Conservation (phyloP, 2,797 vertebrate species). For the Characodon lateralis region DNA sequence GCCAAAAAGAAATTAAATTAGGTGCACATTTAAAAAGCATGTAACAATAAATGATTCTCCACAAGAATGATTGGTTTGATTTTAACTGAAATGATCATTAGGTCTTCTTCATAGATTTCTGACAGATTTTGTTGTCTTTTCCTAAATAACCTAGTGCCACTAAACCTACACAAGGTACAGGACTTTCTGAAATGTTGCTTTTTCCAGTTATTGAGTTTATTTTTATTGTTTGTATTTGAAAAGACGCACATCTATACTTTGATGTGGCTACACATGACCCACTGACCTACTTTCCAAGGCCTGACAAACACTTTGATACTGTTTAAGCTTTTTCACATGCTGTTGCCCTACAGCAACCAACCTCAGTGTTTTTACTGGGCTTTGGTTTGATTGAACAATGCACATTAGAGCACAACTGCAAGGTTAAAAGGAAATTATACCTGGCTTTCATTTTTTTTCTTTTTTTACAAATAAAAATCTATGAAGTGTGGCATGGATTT, state of each 20-base stretch:
- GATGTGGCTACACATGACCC: constrained; percentile 9
- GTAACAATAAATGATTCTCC: constrained; percentile 6
- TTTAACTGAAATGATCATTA: constrained; percentile 4
- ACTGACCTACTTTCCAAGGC: background rate
- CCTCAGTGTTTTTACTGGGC: background rate
- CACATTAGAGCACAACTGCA: background rate
- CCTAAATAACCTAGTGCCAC: background rate
- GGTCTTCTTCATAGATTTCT: background rate
- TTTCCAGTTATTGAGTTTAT: background rate
- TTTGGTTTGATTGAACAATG: background rate
- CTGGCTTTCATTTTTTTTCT: background rate
- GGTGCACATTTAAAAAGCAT: constrained; percentile 14
- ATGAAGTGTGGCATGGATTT: background rate
- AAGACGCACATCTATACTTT: background rate
- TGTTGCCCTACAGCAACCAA: background rate
- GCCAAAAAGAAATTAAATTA: constrained; percentile 24
- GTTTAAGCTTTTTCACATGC: background rate
- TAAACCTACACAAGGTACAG: background rate
- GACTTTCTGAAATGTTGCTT: background rate
- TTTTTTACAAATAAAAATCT: background rate
- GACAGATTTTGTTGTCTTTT: background rate
- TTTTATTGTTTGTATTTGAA: background rate
- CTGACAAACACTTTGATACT: background rate
- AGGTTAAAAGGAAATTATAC: background rate
- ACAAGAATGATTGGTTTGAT: background rate